These are phyloP conservation scores for Eolophus roseicapilla DNA, from an alignment of 2,113 vertebrate genomes.

Conservation along the genomic window DNA sequence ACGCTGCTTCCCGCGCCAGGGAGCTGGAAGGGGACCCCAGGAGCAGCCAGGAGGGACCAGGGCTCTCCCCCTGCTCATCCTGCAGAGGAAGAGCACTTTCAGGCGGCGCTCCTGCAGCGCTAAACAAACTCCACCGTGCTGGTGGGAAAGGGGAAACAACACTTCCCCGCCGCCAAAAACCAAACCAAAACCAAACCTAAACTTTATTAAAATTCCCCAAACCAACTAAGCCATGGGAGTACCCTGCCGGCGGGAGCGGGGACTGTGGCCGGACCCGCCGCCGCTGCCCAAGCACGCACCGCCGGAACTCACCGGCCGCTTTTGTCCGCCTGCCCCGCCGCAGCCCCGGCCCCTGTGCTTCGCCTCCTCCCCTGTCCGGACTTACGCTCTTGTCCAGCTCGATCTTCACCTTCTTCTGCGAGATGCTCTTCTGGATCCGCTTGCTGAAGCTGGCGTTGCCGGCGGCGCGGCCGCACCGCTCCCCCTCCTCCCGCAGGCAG, in stretches of 20 bases:
- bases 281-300: not conserved
- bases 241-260: not conserved
- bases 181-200: not conserved
- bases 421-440: constrained; percentile 84
- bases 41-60: too few species aligned
- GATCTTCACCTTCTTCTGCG: constrained; percentile 86
- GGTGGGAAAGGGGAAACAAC: too few species aligned
- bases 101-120: not conserved
- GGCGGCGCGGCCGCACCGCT: constrained; percentile 77
- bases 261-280: too few species aligned
- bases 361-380: not conserved
- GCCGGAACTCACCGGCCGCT: not conserved
- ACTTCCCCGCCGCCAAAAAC: not conserved
- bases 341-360: not conserved
- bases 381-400: constrained; percentile 82
- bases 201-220: not conserved
- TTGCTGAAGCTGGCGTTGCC: constrained; percentile 86
- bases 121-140: not conserved
- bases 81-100: not conserved
- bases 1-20: not conserved
- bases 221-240: not conserved
- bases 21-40: too few species aligned
- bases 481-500: constrained; percentile 78
- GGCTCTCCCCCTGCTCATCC: not conserved
- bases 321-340: not conserved